Evolutionary conservation across 92 coral and sea anemone genomes (phyloP).

Genomic region (Metridium senile): DNA sequence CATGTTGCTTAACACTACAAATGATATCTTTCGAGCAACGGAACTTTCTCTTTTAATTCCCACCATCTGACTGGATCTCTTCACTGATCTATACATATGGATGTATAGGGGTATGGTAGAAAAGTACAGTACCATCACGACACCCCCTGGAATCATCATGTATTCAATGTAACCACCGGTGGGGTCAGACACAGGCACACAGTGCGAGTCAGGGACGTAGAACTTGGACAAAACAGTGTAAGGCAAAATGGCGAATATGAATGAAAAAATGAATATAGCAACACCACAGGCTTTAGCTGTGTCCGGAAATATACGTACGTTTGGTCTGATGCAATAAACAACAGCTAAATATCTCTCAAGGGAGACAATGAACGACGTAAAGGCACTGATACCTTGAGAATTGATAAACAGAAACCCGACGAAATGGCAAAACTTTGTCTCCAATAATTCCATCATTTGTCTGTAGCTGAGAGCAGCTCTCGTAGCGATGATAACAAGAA

Average conservation of each 20-base stretch:
- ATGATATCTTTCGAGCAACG: slow-evolving; percentile 33
- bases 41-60: slow-evolving; percentile 35
- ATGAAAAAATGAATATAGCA: slow-evolving; percentile 5
- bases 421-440: slow-evolving; percentile 20
- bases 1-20: slow-evolving; percentile 36
- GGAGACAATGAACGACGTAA: slow-evolving; percentile 38
- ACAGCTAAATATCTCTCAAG: slow-evolving; percentile 36
- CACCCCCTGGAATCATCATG: slow-evolving; percentile 39
- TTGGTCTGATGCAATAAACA: slow-evolving; percentile 32
- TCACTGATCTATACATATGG: slow-evolving; percentile 34
- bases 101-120: slow-evolving; percentile 18
- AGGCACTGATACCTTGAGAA: slow-evolving; percentile 34
- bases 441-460: slow-evolving; percentile 23
- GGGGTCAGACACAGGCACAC: slow-evolving; percentile 34
- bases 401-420: slow-evolving; percentile 29
- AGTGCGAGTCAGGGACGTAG: slow-evolving; percentile 40
- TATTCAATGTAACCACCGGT: slow-evolving; percentile 27
- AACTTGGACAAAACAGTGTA: slow-evolving; percentile 10
- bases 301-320: slow-evolving; percentile 30
- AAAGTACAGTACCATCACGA: slow-evolving; percentile 29
- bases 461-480: slow-evolving; percentile 21
- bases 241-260: slow-evolving; percentile 32
- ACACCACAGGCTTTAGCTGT: slow-evolving; percentile 15
- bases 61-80: slow-evolving; percentile 21
- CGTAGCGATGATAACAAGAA: slow-evolving; percentile 25